Base-by-base conservation (phyloP, 2,888 invertebrate species). In the Drosophila eohydei region DNA sequence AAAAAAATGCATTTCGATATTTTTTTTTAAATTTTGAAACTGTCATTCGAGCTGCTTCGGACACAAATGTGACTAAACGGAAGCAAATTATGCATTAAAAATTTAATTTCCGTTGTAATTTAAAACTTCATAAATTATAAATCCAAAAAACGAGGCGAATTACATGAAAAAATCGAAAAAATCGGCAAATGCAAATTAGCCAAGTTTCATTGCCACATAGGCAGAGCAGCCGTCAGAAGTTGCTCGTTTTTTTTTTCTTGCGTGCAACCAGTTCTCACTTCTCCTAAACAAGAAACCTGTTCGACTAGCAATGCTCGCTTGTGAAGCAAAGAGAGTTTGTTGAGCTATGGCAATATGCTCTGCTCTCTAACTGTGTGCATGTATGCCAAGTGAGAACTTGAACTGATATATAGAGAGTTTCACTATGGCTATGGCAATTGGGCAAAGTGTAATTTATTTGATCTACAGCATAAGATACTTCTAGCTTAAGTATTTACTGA, bases 11-110 rank as follows among this genome's bases (percentile, higher is more conserved):
- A 32, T 48, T 30, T 4, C 21, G 16, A 16, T 51, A 2, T 4
- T 48, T n/a, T 48, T 30, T 46, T 30, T 28, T 28, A 4, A 34
- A 32, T 32, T 43, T 34, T 58, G 12, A 14, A 11, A 2, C 14
- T 28, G 26, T 9, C 4, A 57, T 58, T 28, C 30, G 14, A 48
- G 46, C 64, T 63, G 28, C 36, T n/a, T 2, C 11, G 43, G 28
- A 14, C 4, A n/a, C 9, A 51, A 12, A 44, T 43, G 3, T 11
- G 41, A 43, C 12, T 66, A 78, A 81, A 72, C 82, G 82, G 71
- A 78, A 80, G 71, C 60, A 61, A 80, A 79, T 81, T 65, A 71
- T 64, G 76, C 75, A 62, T 65, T 41, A 48, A 79, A 63, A 78
- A 67, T 71, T 44, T 34, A 71, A 79, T 69, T 68, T 79, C 74